phyloP scores from a whole-genome alignment of 2,888 invertebrate species.

The Ochropleura leucogaster region DNA sequence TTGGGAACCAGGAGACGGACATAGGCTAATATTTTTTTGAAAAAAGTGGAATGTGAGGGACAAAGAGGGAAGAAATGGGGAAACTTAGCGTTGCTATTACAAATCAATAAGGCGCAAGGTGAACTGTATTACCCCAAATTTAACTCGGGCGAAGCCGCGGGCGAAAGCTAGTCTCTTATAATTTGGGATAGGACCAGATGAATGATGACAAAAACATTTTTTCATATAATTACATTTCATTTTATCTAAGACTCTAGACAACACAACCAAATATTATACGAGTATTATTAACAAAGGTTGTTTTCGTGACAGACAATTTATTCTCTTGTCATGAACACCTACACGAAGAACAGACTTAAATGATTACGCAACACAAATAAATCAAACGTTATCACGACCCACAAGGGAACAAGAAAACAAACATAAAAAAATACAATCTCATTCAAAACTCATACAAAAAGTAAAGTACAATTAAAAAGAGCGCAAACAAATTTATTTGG shows the following conservation, averaged over 20 bases:
- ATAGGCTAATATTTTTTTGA: no score
- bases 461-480: conserved; percentile 54
- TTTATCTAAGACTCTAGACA: neutral
- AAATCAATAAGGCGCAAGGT: no score
- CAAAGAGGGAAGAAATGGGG: no score
- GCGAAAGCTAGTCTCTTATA: no score
- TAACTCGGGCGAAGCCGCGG: no score
- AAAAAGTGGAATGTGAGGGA: no score
- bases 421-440: conserved; percentile 31
- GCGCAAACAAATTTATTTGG: conserved; percentile 54
- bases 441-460: conserved; percentile 41
- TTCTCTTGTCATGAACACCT: conserved; percentile 19
- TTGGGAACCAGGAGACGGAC: no score
- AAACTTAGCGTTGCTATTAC: no score
- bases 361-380: conserved; percentile 8
- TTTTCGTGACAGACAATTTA: conserved; percentile 26
- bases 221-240: neutral
- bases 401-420: neutral
- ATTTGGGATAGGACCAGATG: neutral
- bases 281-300: neutral
- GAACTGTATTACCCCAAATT: no score
- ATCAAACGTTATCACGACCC: conserved; percentile 6
- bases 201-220: neutral
- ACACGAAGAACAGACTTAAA: conserved; percentile 11
- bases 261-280: neutral